phyloP scores from a whole-genome alignment of 2,113 vertebrate genomes.

The Proteles cristata region DNA sequence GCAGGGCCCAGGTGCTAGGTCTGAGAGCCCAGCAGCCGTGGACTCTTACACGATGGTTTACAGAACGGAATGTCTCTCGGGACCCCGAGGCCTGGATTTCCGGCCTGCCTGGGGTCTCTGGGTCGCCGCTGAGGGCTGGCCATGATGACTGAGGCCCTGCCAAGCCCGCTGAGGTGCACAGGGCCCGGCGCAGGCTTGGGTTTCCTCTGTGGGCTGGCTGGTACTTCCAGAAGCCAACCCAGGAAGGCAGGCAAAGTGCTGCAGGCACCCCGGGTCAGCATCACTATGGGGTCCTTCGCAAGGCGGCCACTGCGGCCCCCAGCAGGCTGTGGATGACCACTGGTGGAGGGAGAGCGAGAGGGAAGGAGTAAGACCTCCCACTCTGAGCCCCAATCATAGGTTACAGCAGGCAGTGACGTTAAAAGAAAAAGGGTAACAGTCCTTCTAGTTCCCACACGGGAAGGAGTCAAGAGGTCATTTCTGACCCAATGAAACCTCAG shows the following conservation, averaged over 20 bases:
- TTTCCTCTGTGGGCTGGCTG: fast-evolving
- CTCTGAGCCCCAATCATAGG: fast-evolving
- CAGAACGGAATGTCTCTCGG: no score
- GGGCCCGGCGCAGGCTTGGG: not conserved
- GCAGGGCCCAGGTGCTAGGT: fast-evolving
- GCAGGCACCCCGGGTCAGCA: not conserved
- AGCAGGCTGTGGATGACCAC: not conserved
- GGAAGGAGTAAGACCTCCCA: not conserved
- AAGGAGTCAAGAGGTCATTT: slow-evolving; percentile 56
- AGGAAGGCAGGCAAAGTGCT: not conserved
- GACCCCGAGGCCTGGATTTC: not conserved
- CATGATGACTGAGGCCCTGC: not conserved
- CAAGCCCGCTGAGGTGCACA: fast-evolving
- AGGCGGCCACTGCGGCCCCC: slow-evolving; percentile 38
- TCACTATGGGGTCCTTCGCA: not conserved
- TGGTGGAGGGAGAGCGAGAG: fast-evolving
- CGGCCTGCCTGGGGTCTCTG: fast-evolving
- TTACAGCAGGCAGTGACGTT: slow-evolving; percentile 30
- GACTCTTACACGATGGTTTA: not conserved
- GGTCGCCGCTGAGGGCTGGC: not conserved
- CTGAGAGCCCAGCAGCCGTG: not conserved
- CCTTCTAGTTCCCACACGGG: slow-evolving; percentile 60
- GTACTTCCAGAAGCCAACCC: not conserved
- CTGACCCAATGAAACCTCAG: not conserved
- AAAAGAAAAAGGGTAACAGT: not conserved